Evolutionary conservation across 2,797 vertebrate species (phyloP), one percentile per base, ranked within the genome.

Genomic region (Glossophaga mutica): DNA sequence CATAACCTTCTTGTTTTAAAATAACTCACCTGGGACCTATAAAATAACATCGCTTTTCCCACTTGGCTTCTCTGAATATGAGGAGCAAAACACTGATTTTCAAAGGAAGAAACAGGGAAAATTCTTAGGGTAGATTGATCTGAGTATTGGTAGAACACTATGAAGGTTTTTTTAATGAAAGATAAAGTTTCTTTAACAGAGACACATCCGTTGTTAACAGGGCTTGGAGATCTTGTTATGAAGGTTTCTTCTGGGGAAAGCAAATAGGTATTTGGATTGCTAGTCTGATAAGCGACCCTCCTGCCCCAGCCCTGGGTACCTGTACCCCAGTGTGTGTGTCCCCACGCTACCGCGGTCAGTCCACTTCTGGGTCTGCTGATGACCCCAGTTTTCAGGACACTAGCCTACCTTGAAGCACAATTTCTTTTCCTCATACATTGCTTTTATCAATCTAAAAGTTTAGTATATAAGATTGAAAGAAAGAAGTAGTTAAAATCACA

Each of bases 1-100:
- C 55, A 79, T 50, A 94, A 76, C 62, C 71, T 94, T 83, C 52
- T 79, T 34, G 5, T 59, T 87, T 92, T 89, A 65, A 90, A 97
- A 87, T 77, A 95, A 91, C 76, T 96, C 93, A 95, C 96, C 89
- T 97, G 95, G 78, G 95, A 52, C 79, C n/a, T 81, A n/a, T 77
- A 87, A 95, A 95, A 87, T 26, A 73, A 21, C 44, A 34, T 10
- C 39, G 22, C 4, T 42, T 90, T 94, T 93, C 79, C 88, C 50
- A 52, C 46, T 50, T 50, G 39, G 70, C 14, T 89, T 84, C 78
- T 82, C 26, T 26, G 67, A 65, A 70, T 12, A n/a, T 9, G 4
- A 92, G 50, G 29, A 82, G 37, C n/a, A 37, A 95, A 94, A 44
- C 91, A 48, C 10, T 46, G 12, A 84, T 77, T 62, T 85, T 88